phyloP scores from a whole-genome alignment of 2,797 vertebrate genomes.

The Sebastolobus alascanus region DNA sequence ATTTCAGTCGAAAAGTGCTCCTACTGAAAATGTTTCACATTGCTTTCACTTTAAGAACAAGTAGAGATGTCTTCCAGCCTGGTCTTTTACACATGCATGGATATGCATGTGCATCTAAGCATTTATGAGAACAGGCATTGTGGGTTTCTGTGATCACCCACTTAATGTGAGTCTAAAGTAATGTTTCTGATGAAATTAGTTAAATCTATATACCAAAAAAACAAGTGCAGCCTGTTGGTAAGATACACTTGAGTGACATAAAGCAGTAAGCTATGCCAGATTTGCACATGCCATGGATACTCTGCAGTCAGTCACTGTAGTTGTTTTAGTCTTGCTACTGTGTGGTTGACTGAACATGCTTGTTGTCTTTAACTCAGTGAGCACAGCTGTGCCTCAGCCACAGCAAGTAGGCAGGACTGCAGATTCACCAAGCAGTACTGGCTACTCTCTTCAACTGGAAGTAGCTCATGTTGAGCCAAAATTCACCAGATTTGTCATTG shows the following conservation, averaged over 20 bases:
- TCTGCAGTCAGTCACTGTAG: slow-evolving; percentile 2
- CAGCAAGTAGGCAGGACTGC: not conserved
- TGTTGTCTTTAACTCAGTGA: slow-evolving; percentile 27
- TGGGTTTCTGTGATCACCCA: not conserved
- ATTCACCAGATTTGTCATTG: not conserved
- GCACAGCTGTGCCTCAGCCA: slow-evolving; percentile 23
- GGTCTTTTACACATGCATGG: not conserved
- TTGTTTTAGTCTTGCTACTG: slow-evolving; percentile 12
- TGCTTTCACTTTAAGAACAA: not conserved
- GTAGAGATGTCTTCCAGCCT: not conserved
- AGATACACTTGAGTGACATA: slow-evolving; percentile 2
- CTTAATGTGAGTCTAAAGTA: not conserved
- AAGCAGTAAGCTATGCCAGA: not conserved
- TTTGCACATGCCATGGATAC: not conserved
- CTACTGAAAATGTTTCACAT: not conserved
- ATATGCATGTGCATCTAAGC: not conserved
- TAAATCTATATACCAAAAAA: not conserved
- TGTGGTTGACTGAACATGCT: slow-evolving; percentile 29
- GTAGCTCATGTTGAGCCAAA: not conserved
- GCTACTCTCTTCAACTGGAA: slow-evolving; percentile 1
- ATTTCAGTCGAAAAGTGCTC: not conserved
- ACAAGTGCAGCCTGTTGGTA: not conserved
- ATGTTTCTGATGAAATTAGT: too few relatives aligned
- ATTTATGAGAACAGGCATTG: too few relatives aligned
- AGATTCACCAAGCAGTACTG: not conserved